phyloP scores from a whole-genome alignment of 2,888 invertebrate genomes.

The Polia nebulosa region DNA sequence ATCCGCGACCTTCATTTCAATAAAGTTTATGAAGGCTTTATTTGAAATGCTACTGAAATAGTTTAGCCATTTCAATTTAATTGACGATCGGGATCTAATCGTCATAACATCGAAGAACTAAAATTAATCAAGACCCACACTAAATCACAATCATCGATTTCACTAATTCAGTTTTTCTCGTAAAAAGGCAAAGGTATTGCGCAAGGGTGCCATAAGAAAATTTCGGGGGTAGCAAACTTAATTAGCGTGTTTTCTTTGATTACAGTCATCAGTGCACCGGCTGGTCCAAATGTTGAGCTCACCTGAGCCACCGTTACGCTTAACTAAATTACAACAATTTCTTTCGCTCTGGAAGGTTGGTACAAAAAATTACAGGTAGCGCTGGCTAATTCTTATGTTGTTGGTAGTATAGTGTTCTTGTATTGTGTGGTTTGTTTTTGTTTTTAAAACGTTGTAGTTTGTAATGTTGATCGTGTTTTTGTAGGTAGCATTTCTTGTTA shows the following conservation, averaged over 20 bases:
- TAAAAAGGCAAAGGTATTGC: slow-evolving; percentile 65
- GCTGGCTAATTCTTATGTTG: slow-evolving; percentile 59
- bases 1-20: too few relatives aligned
- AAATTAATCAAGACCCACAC: slow-evolving; percentile 8
- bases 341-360: slow-evolving; percentile 76
- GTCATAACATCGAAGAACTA: background rate
- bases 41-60: background rate
- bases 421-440: slow-evolving; percentile 15
- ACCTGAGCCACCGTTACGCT: slow-evolving; percentile 83
- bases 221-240: slow-evolving; percentile 84
- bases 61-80: background rate
- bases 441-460: slow-evolving; percentile 1
- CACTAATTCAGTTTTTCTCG: slow-evolving; percentile 61
- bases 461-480: background rate
- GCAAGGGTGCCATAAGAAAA: slow-evolving; percentile 73
- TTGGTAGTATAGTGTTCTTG: slow-evolving; percentile 18
- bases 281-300: slow-evolving; percentile 83
- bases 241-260: slow-evolving; percentile 91
- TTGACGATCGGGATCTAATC: background rate
- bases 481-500: background rate
- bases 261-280: slow-evolving; percentile 89
- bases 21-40: too few relatives aligned
- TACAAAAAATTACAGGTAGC: slow-evolving; percentile 74
- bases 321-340: slow-evolving; percentile 86
- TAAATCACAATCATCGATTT: slow-evolving; percentile 37